These are phyloP conservation scores for Thunnus albacares DNA, from an alignment of 2,797 vertebrate genomes.

Conservation along the genomic window DNA sequence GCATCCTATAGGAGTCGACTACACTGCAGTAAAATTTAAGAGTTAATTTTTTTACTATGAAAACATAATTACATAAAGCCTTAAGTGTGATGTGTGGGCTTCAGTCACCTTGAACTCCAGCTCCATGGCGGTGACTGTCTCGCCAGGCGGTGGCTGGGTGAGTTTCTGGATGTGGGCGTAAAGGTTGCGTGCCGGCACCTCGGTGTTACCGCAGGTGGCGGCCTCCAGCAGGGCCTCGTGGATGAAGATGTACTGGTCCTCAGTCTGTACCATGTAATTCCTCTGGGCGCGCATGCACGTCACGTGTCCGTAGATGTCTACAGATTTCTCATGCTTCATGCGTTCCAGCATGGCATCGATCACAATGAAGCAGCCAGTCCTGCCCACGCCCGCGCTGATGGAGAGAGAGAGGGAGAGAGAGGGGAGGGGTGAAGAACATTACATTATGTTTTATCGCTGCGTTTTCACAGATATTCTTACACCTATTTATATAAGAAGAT, in stretches of 20 bases:
- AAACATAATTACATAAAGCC: conserved; percentile 13
- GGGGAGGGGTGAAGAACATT: conserved; percentile 2
- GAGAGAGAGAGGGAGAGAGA: conserved; percentile 8
- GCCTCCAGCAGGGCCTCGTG: conserved; percentile 96
- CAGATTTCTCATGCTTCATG: conserved; percentile 96
- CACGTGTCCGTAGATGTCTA: conserved; percentile 97
- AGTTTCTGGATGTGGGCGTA: conserved; percentile 98
- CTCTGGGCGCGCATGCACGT: conserved; percentile 96
- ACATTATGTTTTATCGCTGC: neutral
- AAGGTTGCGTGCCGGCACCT: conserved; percentile 95
- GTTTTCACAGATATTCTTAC: neutral
- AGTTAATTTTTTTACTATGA: neutral
- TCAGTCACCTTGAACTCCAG: conserved; percentile 94
- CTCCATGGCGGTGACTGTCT: conserved; percentile 95
- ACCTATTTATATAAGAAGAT: conserved; percentile 16
- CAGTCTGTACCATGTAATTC: conserved; percentile 98
- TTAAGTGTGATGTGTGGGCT: neutral
- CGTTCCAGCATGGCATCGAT: conserved; percentile 97
- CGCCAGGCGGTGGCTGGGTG: conserved; percentile 92
- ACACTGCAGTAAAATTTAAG: neutral
- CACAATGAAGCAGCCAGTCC: conserved; percentile 96
- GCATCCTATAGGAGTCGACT: neutral
- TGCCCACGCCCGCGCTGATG: conserved; percentile 92
- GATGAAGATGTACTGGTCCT: conserved; percentile 98
- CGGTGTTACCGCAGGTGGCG: conserved; percentile 92